Conservation (phyloP, 2,113 vertebrate genomes). For the Vulpes lagopus region DNA sequence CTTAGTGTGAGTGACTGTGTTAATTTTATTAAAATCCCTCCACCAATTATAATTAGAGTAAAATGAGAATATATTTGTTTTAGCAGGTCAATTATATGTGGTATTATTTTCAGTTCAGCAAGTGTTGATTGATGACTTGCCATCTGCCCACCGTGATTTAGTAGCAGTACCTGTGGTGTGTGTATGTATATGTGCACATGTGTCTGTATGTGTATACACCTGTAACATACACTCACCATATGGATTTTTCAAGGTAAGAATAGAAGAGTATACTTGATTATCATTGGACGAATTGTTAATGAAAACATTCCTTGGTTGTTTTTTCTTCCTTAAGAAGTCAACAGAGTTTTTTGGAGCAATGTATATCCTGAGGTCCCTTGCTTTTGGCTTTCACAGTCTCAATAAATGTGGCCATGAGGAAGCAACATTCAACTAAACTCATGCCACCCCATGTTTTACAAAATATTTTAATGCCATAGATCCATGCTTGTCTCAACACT, state of each 20-base stretch:
- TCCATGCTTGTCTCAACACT: neutral
- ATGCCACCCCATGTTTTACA: neutral
- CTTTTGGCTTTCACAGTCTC: neutral
- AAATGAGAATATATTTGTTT: neutral
- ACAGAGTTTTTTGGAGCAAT: neutral
- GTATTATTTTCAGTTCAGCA: neutral
- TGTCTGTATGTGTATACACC: neutral
- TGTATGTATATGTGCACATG: accelerated
- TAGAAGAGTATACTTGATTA: neutral
- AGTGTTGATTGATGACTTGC: neutral
- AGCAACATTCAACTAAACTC: neutral
- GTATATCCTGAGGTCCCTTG: neutral
- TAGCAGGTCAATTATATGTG: neutral
- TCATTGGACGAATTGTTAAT: neutral
- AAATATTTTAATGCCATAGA: neutral
- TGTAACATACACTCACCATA: neutral
- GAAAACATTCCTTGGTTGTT: neutral
- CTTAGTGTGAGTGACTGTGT: neutral
- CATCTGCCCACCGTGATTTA: neutral
- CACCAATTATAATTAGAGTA: neutral
- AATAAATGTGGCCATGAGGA: neutral
- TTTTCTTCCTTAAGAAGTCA: neutral
- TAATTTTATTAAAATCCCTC: neutral
- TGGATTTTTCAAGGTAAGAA: neutral
- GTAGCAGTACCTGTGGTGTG: neutral